Conservation (phyloP, 1,140 invertebrate genomes). For the Philotrypesis tridentata region DNA sequence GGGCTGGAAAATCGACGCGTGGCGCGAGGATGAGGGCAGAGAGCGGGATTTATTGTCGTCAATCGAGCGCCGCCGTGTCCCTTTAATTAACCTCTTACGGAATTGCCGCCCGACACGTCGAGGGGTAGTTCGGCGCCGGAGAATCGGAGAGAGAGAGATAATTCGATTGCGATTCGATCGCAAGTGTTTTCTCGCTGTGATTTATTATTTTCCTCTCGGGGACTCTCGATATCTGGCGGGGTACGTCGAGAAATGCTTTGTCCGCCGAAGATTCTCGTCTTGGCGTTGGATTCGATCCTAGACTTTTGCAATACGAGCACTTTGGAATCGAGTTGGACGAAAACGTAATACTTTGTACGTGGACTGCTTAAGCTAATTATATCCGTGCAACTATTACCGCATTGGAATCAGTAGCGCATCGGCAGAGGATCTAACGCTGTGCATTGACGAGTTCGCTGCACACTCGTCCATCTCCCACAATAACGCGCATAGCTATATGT, state of each 20-base stretch:
- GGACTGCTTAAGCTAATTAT: no score
- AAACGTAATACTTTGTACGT: no score
- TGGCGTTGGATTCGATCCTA: no score
- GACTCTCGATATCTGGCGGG: not conserved
- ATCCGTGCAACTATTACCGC: no score
- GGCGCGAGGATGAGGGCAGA: not conserved
- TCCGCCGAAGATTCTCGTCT: not conserved
- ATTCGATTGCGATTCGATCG: conserved; percentile 56
- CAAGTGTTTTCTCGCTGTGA: not conserved
- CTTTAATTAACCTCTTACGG: conserved; percentile 60
- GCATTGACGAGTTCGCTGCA: no score
- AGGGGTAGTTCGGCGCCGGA: no score
- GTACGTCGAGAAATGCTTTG: not conserved
- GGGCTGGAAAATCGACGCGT: conserved; percentile 36
- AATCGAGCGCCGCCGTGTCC: conserved; percentile 54
- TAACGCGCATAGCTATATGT: no score
- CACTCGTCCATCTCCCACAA: not conserved
- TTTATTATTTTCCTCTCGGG: conserved; percentile 31
- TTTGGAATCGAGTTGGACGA: no score
- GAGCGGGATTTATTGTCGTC: conserved; percentile 57
- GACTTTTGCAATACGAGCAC: no score
- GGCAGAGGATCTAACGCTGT: no score
- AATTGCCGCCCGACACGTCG: conserved; percentile 52
- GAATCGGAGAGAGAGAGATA: conserved; percentile 48
- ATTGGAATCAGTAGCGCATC: no score